Conservation (phyloP, 2,888 invertebrate genomes). For the Luperina nickerlii region DNA sequence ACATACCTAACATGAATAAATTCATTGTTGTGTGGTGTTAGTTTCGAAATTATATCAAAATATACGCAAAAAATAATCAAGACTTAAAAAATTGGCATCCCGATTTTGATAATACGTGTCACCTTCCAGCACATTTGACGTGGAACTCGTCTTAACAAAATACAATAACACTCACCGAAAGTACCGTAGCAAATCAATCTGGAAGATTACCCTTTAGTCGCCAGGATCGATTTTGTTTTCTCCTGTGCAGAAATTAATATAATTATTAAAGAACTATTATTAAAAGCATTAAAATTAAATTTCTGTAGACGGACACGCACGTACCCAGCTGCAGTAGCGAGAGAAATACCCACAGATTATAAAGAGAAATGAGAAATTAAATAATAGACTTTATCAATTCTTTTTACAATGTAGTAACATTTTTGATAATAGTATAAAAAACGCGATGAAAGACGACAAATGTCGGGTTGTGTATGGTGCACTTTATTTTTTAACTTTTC, state of each 20-base stretch:
- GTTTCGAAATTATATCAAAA: constrained; percentile 6
- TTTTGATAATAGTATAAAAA: background rate
- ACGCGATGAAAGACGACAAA: background rate
- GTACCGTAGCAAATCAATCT: constrained; percentile 89
- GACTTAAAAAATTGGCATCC: constrained; percentile 73
- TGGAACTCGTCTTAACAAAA: constrained; percentile 85
- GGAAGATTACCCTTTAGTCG: constrained; percentile 84
- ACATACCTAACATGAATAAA: background rate
- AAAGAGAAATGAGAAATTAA: constrained; percentile 13
- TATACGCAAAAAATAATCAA: constrained; percentile 18
- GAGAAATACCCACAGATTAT: constrained; percentile 81
- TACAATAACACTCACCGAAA: constrained; percentile 83
- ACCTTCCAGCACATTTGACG: constrained; percentile 90
- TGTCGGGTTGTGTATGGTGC: background rate
- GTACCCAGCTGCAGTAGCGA: constrained; percentile 87
- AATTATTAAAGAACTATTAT: constrained; percentile 70
- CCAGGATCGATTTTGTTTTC: constrained; percentile 85
- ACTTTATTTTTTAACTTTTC: background rate
- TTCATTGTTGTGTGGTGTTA: background rate
- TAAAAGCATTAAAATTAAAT: constrained; percentile 73
- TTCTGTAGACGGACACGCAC: constrained; percentile 75
- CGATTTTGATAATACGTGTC: constrained; percentile 89
- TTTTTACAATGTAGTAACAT: constrained; percentile 40
- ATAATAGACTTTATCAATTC: background rate
- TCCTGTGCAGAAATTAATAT: constrained; percentile 80